Percentiles rank a stretch among this genome's conserved stretches.
Evolutionary conservation across 2,797 vertebrate genomes (phyloP).

Genomic region (Urosaurus nigricauda): DNA sequence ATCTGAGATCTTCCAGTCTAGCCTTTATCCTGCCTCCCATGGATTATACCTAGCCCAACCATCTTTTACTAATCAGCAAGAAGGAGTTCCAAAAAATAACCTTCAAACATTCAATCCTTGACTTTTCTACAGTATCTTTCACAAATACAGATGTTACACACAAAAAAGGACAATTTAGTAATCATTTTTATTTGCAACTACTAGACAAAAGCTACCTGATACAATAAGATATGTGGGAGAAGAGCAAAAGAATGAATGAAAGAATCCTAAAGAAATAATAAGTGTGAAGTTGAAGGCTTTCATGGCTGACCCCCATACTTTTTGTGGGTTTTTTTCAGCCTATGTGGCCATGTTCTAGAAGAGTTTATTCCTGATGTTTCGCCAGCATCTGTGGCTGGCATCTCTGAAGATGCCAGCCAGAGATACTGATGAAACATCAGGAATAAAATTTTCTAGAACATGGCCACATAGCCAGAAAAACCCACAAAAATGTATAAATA

Average conservation of each 20-base stretch:
- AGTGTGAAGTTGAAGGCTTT: no score
- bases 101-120: not conserved
- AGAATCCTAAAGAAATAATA: conserved; percentile 15
- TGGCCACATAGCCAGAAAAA: no score
- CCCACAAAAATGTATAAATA: no score
- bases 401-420: no score
- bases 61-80: not conserved
- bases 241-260: not conserved
- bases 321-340: no score
- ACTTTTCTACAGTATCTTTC: not conserved
- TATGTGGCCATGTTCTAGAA: no score
- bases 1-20: not conserved
- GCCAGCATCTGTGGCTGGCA: no score
- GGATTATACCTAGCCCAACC: not conserved
- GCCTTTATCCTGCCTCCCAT: not conserved
- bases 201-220: conserved; percentile 3
- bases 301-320: no score
- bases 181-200: not conserved
- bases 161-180: not conserved
- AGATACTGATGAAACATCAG: no score
- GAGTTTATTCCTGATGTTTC: no score
- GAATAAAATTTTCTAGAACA: no score
- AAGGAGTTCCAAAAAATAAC: not conserved
- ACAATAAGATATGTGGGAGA: not conserved
- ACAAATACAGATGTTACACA: not conserved